Base-by-base conservation (phyloP, 1,140 invertebrate genomes). In the Zaprionus davidi region DNA sequence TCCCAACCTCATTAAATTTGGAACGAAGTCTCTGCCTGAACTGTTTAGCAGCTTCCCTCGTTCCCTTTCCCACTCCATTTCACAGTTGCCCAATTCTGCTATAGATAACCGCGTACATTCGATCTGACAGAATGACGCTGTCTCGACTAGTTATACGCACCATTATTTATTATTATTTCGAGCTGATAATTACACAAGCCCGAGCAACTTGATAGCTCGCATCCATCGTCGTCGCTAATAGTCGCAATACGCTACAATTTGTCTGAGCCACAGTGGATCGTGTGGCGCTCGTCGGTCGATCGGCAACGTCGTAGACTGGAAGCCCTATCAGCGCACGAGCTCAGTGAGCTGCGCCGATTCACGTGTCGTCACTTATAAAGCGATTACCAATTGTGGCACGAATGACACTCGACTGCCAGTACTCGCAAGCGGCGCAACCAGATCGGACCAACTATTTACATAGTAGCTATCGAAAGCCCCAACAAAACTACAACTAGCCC, bases 351-450 rank as follows among this genome's bases (percentile, higher is more conserved):
- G 20, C 11, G 58, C 26, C 24, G 60, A 79, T 74, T 88, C 84
- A 88, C 84, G 84, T 88, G 84, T 78, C 53, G 75, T 68, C 85
- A 75, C 79, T 90, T 88, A 88, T 88, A 90, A 88, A 88, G 78
- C 63, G 78, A 88, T 90, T 88, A 84, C 74, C 57, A 63, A 20
- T 31, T 64, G 44, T 24, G 62, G 53, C 72, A 66, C 67, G 71
- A 88, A 20, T 76, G 71, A 81, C 84, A 88, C 69, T 88, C 81
- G 66, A 90, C 53, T 73, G 58, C 38, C 71, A 79, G 68, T 66
- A 68, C 64, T 72, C 51, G 62, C 36, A 58, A 53, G 73, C 75
- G 76, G 34, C 71, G 55, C 59, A 80, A 65, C 71, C 64, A 69
- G 79, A 87, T 67, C 72, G 78, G 77, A 79, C 67, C 56, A 68